These are phyloP conservation scores for Coluber constrictor DNA, from an alignment of 2,797 vertebrate genomes.

Conservation along the genomic window DNA sequence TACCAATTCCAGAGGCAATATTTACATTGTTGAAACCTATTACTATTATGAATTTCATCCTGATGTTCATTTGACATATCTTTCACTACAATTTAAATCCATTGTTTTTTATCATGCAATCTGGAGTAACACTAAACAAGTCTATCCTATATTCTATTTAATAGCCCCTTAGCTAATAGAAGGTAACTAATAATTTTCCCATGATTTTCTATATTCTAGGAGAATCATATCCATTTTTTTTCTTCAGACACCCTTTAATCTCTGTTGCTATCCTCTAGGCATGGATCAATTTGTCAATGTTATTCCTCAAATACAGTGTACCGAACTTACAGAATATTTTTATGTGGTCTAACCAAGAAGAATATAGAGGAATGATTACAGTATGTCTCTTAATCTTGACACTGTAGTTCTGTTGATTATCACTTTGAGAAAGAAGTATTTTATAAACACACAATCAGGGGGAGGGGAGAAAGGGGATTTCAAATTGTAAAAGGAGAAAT, in stretches of 20 bases:
- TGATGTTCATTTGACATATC: background rate
- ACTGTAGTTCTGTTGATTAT: background rate
- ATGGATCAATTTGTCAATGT: background rate
- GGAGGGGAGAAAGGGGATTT: background rate
- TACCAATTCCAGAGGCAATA: background rate
- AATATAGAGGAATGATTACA: background rate
- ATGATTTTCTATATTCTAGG: background rate
- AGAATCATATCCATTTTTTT: background rate
- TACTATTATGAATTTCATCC: background rate
- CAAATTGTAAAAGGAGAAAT: background rate
- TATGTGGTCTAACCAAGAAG: background rate
- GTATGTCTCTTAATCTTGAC: background rate
- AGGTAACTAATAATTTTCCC: background rate
- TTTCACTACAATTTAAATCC: background rate
- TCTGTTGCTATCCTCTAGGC: background rate
- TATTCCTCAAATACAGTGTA: background rate
- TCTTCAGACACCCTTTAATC: background rate
- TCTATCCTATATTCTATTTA: background rate
- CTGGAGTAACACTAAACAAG: background rate
- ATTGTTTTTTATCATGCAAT: background rate
- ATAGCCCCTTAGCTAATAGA: background rate
- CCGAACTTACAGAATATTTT: background rate
- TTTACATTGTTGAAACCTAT: background rate
- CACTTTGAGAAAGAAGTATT: background rate
- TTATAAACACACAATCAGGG: background rate